Evolutionary conservation across 2,113 vertebrate species (phyloP).

Genomic region (Hipposideros armiger): DNA sequence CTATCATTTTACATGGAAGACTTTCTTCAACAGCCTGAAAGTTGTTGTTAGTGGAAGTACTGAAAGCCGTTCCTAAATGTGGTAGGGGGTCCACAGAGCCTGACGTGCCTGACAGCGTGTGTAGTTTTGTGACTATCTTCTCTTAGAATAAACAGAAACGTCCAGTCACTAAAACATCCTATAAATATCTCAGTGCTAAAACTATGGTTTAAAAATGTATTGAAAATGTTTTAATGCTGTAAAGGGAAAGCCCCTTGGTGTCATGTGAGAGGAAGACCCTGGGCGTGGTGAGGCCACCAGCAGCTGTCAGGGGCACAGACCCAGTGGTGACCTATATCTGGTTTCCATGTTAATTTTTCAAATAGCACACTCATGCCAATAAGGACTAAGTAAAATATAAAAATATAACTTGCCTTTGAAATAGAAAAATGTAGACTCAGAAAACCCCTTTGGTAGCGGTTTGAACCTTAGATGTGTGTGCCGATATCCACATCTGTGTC

Average conservation of each 20-base stretch:
- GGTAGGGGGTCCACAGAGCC: rapidly evolving
- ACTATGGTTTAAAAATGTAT: too few species aligned
- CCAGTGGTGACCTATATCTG: rapidly evolving
- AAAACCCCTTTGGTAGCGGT: background rate
- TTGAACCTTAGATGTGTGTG: rapidly evolving
- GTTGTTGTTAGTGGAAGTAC: too few species aligned
- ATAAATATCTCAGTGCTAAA: background rate
- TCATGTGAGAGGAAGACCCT: background rate
- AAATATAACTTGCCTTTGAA: background rate
- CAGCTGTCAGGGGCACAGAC: too few species aligned
- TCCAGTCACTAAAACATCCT: background rate
- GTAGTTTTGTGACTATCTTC: background rate
- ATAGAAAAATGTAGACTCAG: background rate
- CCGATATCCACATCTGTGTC: rapidly evolving
- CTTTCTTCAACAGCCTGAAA: background rate
- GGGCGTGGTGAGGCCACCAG: rapidly evolving
- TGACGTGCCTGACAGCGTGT: rapidly evolving
- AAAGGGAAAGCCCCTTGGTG: background rate
- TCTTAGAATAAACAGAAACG: background rate
- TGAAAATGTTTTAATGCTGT: too few species aligned
- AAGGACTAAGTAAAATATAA: background rate
- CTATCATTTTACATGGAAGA: background rate
- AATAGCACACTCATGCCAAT: too few species aligned
- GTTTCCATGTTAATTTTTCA: background rate
- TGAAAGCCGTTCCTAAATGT: rapidly evolving